phyloP scores from a whole-genome alignment of 2,888 invertebrate species.

The Miltochrista miniata region DNA sequence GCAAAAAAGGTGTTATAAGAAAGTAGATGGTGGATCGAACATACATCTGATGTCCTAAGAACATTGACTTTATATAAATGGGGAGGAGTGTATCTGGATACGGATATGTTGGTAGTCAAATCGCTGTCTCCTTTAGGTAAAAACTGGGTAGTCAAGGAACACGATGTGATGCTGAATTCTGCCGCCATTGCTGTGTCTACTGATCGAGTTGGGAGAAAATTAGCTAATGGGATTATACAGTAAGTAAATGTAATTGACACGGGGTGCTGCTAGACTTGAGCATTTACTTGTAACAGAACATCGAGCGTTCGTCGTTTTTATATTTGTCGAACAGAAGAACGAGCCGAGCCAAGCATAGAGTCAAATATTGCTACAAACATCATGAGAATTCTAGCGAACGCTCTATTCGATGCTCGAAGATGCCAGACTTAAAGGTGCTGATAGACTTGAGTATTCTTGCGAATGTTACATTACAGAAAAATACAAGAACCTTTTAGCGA shows the following conservation, averaged over 20 bases:
- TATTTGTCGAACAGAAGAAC: not conserved
- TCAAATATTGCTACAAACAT: no score
- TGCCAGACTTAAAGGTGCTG: no score
- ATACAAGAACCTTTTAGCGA: no score
- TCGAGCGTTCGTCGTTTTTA: no score
- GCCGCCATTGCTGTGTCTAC: slow-evolving; percentile 13
- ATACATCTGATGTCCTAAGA: slow-evolving; percentile 28
- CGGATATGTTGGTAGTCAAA: slow-evolving; percentile 28
- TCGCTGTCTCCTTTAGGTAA: slow-evolving; percentile 24
- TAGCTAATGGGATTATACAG: slow-evolving; percentile 17
- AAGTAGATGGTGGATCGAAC: slow-evolving; percentile 14
- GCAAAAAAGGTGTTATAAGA: slow-evolving; percentile 4
- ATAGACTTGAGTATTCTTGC: no score
- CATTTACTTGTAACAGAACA: no score
- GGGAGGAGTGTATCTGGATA: slow-evolving; percentile 35
- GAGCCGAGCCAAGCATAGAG: not conserved
- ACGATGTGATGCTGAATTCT: not conserved
- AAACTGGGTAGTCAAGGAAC: slow-evolving; percentile 29
- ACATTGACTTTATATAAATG: slow-evolving; percentile 28
- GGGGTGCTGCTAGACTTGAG: no score
- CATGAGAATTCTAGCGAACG: no score
- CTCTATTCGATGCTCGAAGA: no score
- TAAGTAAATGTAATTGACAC: not conserved
- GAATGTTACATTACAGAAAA: no score
- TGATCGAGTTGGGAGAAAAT: slow-evolving; percentile 15